These are phyloP conservation scores for Anabacerthia variegaticeps DNA, from an alignment of 2,797 vertebrate species.

Conservation along the genomic window DNA sequence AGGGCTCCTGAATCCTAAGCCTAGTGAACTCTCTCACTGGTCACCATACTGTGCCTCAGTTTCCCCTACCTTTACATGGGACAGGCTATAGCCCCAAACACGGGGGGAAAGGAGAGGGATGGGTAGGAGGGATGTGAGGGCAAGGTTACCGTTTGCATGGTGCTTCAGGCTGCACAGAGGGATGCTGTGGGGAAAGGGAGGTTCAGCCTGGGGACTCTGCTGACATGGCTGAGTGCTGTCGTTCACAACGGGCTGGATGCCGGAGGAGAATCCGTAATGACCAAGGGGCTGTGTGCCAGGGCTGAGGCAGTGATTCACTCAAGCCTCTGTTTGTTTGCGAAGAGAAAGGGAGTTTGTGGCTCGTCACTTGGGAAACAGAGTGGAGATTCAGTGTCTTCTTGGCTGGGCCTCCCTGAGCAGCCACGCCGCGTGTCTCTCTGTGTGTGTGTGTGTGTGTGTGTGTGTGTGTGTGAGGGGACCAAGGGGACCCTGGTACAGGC, in stretches of 20 bases:
- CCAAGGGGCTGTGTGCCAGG: conserved; percentile 16
- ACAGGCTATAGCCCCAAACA: not conserved
- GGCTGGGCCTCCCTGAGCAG: not conserved
- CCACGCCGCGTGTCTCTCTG: not conserved
- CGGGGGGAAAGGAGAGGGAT: not conserved
- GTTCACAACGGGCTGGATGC: not conserved
- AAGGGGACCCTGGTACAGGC: conserved; percentile 65
- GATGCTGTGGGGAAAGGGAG: not conserved
- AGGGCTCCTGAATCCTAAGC: not conserved
- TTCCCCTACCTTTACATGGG: not conserved
- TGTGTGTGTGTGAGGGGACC: not conserved
- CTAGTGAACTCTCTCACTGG: not conserved
- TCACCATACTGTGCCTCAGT: not conserved
- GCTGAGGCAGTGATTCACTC: conserved; percentile 49
- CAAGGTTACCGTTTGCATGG: accelerated
- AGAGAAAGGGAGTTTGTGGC: conserved; percentile 78
- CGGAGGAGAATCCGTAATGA: conserved; percentile 44
- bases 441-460: not conserved
- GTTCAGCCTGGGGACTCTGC: not conserved
- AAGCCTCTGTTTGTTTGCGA: conserved; percentile 76
- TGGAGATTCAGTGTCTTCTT: conserved; percentile 70
- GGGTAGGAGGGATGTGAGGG: not conserved
- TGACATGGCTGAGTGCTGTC: not conserved
- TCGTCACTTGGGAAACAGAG: conserved; percentile 72
- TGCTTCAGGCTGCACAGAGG: not conserved